Evolutionary conservation across 2,797 vertebrate species (phyloP).

Genomic region (Gymnodraco acuticeps): DNA sequence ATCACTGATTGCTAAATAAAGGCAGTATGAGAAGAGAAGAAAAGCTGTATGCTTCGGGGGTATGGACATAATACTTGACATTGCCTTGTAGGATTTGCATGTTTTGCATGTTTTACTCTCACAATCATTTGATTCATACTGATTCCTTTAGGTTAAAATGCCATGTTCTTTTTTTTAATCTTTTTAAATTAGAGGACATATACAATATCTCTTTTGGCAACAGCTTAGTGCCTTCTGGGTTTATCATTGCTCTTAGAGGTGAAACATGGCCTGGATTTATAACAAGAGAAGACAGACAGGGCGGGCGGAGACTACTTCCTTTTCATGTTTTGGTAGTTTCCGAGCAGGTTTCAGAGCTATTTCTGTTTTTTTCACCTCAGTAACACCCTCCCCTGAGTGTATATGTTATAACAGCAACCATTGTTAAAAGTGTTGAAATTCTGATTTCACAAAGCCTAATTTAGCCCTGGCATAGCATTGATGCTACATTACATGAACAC

Average conservation of each 20-base stretch:
- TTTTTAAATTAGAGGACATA: conserved; percentile 38
- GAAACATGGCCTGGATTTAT: conserved; percentile 34
- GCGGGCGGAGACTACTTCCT: background rate
- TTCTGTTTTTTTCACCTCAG: conserved; percentile 57
- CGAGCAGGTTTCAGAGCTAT: conserved; percentile 45
- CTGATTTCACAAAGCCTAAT: conserved; percentile 72
- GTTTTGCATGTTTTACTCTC: conserved; percentile 21
- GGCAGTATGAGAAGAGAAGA: background rate
- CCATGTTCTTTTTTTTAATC: conserved; percentile 31
- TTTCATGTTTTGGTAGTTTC: conserved; percentile 38
- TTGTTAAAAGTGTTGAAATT: conserved; percentile 67
- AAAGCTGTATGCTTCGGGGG: background rate
- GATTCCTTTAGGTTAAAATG: conserved; percentile 39
- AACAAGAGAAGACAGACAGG: conserved; percentile 21
- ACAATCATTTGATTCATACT: conserved; percentile 21
- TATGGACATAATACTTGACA: background rate
- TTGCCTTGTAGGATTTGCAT: conserved; percentile 12
- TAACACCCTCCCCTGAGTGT: conserved; percentile 50
- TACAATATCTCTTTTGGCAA: conserved; percentile 49
- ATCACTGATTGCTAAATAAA: conserved; percentile 35
- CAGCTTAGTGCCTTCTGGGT: conserved; percentile 38
- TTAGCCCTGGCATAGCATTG: conserved; percentile 67
- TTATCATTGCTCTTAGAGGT: conserved; percentile 52
- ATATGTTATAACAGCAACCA: conserved; percentile 58
- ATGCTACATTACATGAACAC: conserved; percentile 72